Conservation (phyloP, 2,888 invertebrate genomes). For the Brachyopa scutellaris region DNA sequence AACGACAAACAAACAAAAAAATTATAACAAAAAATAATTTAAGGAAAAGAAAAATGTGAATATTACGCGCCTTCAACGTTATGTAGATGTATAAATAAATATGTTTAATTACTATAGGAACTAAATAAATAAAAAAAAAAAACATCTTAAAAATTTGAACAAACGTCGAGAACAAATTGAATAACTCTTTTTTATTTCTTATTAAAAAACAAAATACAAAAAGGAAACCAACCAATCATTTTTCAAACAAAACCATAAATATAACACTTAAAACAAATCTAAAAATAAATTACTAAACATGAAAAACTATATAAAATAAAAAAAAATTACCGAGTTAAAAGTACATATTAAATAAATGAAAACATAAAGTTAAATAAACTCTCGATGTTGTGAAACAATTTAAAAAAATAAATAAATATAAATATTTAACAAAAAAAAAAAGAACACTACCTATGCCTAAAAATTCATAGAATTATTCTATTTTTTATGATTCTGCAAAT, state of each 20-base stretch:
- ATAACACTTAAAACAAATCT: slow-evolving; percentile 65
- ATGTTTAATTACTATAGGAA: slow-evolving; percentile 72
- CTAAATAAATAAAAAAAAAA: slow-evolving; percentile 46
- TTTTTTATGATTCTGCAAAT: slow-evolving; percentile 71
- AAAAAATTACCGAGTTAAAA: slow-evolving; percentile 73
- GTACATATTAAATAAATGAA: slow-evolving; percentile 53
- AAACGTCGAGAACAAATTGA: slow-evolving; percentile 56
- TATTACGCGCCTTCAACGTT: slow-evolving; percentile 81
- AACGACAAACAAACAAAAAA: slow-evolving; percentile 26
- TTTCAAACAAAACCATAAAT: slow-evolving; percentile 56
- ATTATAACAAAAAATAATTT: slow-evolving; percentile 51
- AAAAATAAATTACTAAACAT: slow-evolving; percentile 74
- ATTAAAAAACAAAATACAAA: slow-evolving; percentile 44
- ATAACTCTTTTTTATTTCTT: slow-evolving; percentile 51
- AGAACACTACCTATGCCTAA: slow-evolving; percentile 73
- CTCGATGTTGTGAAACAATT: slow-evolving; percentile 81
- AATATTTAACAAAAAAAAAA: slow-evolving; percentile 47
- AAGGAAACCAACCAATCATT: slow-evolving; percentile 64
- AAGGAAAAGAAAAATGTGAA: slow-evolving; percentile 77
- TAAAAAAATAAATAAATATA: slow-evolving; percentile 54
- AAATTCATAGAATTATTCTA: slow-evolving; percentile 59
- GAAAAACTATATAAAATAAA: slow-evolving; percentile 46
- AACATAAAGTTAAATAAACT: slow-evolving; percentile 78
- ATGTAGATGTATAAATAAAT: slow-evolving; percentile 74
- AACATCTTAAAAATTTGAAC: slow-evolving; percentile 14